Evolutionary conservation across 2,113 vertebrate species (phyloP).

Genomic region (Pelmatolapia mariae): DNA sequence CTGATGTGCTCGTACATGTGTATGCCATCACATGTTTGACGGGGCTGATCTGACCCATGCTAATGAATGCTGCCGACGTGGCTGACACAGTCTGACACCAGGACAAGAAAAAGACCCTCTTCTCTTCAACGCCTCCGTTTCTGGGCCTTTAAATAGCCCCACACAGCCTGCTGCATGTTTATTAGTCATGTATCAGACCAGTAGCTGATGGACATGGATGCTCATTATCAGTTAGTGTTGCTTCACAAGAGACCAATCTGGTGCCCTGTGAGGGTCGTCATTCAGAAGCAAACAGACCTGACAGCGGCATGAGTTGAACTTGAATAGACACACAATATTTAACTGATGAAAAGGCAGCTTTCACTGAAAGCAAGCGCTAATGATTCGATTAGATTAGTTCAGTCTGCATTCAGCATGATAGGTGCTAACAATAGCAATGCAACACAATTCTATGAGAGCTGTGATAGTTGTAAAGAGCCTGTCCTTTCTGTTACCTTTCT

Average conservation of each 20-base stretch:
- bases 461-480: neutral
- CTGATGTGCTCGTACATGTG: neutral
- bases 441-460: neutral
- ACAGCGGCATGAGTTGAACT: slow-evolving; percentile 2
- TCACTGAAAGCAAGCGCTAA: neutral
- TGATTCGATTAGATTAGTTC: neutral
- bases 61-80: slow-evolving; percentile 38
- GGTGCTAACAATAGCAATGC: neutral
- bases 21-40: slow-evolving; percentile 20
- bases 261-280: slow-evolving; percentile 60
- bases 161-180: slow-evolving; percentile 57
- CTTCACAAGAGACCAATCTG: slow-evolving; percentile 67
- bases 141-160: slow-evolving; percentile 65
- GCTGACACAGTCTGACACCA: slow-evolving; percentile 80
- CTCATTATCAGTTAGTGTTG: slow-evolving; percentile 77
- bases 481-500: neutral
- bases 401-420: neutral
- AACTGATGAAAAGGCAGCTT: slow-evolving; percentile 6
- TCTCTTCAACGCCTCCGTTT: slow-evolving; percentile 55
- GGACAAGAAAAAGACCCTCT: slow-evolving; percentile 70
- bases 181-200: slow-evolving; percentile 69
- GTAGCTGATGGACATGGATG: slow-evolving; percentile 67
- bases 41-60: slow-evolving; percentile 33
- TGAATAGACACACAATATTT: slow-evolving; percentile 23
- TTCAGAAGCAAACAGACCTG: slow-evolving; percentile 42